Base-by-base conservation (phyloP, 2,888 invertebrate species). In the Ophioninae sp. region DNA sequence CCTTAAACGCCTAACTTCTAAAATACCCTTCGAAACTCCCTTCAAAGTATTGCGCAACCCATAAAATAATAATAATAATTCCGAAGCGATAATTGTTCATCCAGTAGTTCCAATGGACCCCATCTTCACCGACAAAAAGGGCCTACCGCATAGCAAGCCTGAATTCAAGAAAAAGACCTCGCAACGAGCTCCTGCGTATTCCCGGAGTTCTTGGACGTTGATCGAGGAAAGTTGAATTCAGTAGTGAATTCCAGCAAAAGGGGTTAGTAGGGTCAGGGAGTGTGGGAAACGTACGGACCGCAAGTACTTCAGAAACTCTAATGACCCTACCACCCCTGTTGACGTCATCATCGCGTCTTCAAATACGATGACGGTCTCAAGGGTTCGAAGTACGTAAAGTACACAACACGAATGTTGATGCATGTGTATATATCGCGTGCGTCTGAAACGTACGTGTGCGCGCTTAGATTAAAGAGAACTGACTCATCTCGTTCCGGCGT, bases 401-500 rank as follows among this genome's bases (percentile, higher is more conserved):
- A 67, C 79, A 64, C 67, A 76, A 74, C 65, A 62, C 70, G 67
- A 76, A 56, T 20, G 62, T 30, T 7, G 21, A 10, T 57, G 23
- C 20, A 23, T 50, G 10, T 57, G 39, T 21, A 56, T 56, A 23
- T 41, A 10, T 44, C 13, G 61, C 7, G 20, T 59, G 21, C 7
- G 30, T 30, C 30, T 62, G n/a, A 72, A 64, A 59, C 30, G 69
- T 78, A 23, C 72, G 64, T 37, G 68, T 61, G 57, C 17, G 59
- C 57, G 44, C 41, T 74, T 70, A 79, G 82, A 83, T 89, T 87
- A 86, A 86, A 85, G 41, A 88, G 86, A 87, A 86, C 86, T 91
- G 91, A 91, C 87, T 91, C 91, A 91, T 88, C 86, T 86, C 88
- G 91, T 91, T 91, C 90, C 90, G 91, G 91, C 88, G 86, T 84